Base-by-base conservation (phyloP, 1,140 invertebrate genomes). In the Dendroctonus ponderosae region DNA sequence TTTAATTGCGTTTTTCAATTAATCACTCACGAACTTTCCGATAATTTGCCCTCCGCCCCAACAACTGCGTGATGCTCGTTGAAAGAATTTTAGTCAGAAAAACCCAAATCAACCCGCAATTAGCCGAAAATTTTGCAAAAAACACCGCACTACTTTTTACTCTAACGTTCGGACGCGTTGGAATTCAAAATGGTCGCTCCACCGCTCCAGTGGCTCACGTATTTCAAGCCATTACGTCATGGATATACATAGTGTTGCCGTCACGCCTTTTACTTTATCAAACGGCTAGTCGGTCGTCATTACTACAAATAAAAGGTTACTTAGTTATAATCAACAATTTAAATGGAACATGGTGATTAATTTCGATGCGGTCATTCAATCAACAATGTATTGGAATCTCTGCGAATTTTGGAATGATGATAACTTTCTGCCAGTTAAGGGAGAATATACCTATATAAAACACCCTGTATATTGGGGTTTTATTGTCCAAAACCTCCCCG, bases 181-280 rank as follows among this genome's bases (percentile, higher is more conserved):
- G 15, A 61, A 61, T 61, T 26, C 59, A 61, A 61, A 14, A 61
- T 61, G 59, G 59, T 39, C 59, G 59, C 11, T 7, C n/a, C 8
- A 49, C 9, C 26, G 50, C 26, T 38, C 8, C 40, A 8, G 50
- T 41, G 60, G 49, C 49, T 44, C 26, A 26, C 26, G 26, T 51
- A 62, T 62, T 62, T 62, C 51, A 62, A 62, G 48, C 6, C 5
- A 53, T 62, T 52, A 62, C 59, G 59, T 61, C 59, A 61, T 50
- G 14, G 15, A 50, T 61, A 49, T 37, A 50, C 26, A 54, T 54
- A 54, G 52, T 39, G 52, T 39, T 54, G 52, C 26, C 26, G 26
- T 26, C 26, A 26, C 26, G 26, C 26, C 26, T 26, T 26, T 26
- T 26, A 26, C 26, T 26, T 26, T 26, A 26, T 26, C 26, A 26